phyloP scores from a whole-genome alignment of 2,113 vertebrate species.

The Antechinus stuartii region DNA sequence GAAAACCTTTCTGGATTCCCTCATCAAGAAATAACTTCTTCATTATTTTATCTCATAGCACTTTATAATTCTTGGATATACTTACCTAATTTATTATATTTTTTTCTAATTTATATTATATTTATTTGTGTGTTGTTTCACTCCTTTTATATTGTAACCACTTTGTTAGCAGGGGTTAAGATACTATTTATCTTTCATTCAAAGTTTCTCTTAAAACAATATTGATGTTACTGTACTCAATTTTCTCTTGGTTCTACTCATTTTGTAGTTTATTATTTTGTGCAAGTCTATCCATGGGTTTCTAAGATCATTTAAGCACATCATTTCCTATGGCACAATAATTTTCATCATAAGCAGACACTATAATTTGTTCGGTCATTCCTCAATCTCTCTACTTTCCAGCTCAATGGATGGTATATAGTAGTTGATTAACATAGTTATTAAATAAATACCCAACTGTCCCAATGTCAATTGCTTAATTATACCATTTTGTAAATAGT shows the following conservation, averaged over 20 bases:
- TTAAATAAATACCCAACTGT: not conserved
- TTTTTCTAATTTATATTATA: not conserved
- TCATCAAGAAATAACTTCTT: not conserved
- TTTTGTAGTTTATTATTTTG: not conserved
- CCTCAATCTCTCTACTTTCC: not conserved
- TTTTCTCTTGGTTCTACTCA: not conserved
- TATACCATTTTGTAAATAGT: not conserved
- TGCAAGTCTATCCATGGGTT: not conserved
- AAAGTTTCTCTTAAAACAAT: not conserved
- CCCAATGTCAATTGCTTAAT: not conserved
- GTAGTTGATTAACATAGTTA: not conserved
- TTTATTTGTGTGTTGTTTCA: not conserved
- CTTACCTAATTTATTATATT: not conserved
- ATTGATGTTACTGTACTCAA: not conserved
- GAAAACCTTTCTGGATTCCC: not conserved
- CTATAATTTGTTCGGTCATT: not conserved
- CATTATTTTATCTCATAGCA: not conserved
- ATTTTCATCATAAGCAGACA: not conserved
- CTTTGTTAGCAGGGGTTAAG: not conserved
- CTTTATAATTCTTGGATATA: not conserved
- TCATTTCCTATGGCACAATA: not conserved
- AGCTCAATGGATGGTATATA: not conserved
- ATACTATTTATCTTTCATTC: not conserved
- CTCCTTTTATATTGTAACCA: not conserved
- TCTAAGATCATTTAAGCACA: not conserved